Evolutionary conservation across 2,113 vertebrate species (phyloP), one percentile per base, ranked within the genome.

Genomic region (Stegostoma tigrinum): DNA sequence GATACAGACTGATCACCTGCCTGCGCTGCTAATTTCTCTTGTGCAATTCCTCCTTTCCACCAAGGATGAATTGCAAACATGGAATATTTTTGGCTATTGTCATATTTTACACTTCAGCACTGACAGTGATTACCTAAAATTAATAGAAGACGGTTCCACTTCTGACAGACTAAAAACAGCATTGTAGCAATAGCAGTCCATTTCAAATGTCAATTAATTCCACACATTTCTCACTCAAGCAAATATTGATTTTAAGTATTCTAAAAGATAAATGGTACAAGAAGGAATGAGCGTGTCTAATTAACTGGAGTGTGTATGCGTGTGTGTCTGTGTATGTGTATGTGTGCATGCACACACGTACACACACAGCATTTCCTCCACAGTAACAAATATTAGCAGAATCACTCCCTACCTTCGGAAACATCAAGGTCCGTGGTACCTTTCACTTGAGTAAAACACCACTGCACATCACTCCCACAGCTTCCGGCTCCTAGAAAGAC

Each of bases 381-480:
- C 5, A 38, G 55, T 8, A 30, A 14, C n/a, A 45, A 42, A 72
- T 64, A 24, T 34, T 72, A 67, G 15, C 42, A 72, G 42, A 70
- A 80, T 70, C 93, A 61, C 1, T 1, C 96, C 97, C 97, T 96
- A 97, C 97, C 97, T 66, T 97, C 97, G 0, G 97, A 97, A 27
- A 97, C 97, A 96, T 97, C 97, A 30, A 97, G 96, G 83, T 97
- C 96, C 15, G 97, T 96, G 0, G 97, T 96, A 96, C 97, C 97
- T 96, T 97, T 97, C 96, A 97, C 97, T 96, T 97, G 97, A 96
- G 97, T 97, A 30, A 97, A 96, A 96, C 97, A 97, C 97, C 97
- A 97, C 95, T 97, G 96, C 48, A 91, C 96, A 1, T 96, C n/a
- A n/a, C 96, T 96, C 23, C 96, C 96, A 23, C 96, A 68, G 19